Evolutionary conservation across 2,888 invertebrate species (phyloP).

Genomic region (Apocheima hispidaria): DNA sequence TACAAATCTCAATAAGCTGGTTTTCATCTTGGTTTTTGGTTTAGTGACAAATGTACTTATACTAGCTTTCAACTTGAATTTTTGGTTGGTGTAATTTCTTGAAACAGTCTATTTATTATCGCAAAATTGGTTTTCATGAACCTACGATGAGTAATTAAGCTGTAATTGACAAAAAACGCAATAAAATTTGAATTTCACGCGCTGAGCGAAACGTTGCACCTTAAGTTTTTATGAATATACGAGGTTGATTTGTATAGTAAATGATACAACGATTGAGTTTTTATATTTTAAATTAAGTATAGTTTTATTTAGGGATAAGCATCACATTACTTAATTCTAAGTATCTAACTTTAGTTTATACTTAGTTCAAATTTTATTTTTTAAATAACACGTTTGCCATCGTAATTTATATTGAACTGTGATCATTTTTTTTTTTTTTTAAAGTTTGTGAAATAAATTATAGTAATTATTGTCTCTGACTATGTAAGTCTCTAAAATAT

Average conservation of each 20-base stretch:
- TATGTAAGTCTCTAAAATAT: neutral
- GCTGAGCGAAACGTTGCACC: no score
- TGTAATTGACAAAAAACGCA: no score
- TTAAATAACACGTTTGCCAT: conserved; percentile 72
- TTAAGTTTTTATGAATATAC: neutral
- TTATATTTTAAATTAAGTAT: conserved; percentile 21
- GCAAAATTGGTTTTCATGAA: no score
- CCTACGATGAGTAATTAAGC: no score
- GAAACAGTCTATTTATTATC: no score
- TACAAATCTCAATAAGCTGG: no score
- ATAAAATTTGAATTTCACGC: no score
- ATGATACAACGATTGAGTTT: conserved; percentile 35
- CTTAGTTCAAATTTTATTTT: conserved; percentile 62
- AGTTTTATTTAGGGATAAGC: conserved; percentile 45
- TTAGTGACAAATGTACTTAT: no score
- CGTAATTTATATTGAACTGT: conserved; percentile 82
- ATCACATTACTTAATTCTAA: conserved; percentile 70
- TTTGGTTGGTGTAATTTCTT: no score
- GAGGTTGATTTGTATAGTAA: conserved; percentile 2
- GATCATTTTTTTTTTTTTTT: conserved; percentile 81
- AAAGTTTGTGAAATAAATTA: conserved; percentile 46
- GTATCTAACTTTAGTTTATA: conserved; percentile 63
- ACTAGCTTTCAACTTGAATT: no score
- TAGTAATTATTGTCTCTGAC: neutral
- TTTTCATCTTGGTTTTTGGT: no score